These are phyloP conservation scores for Corythornis vintsioides DNA, from an alignment of 2,113 vertebrate genomes.

Conservation along the genomic window DNA sequence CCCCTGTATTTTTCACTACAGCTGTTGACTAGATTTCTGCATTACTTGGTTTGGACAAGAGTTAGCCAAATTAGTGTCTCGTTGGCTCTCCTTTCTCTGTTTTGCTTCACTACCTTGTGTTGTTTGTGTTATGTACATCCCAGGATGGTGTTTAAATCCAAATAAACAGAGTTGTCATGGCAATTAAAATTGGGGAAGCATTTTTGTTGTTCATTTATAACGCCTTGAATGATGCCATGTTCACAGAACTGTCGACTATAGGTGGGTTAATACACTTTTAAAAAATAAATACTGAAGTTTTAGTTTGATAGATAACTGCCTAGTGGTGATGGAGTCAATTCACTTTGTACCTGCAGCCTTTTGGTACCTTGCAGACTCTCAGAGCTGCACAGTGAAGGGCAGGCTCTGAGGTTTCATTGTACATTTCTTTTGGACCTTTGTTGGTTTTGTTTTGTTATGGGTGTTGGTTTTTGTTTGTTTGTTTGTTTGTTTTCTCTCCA, in stretches of 20 bases:
- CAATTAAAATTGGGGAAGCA: background rate
- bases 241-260: background rate
- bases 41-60: background rate
- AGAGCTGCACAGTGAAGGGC: rapidly evolving
- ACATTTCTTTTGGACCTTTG: background rate
- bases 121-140: background rate
- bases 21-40: background rate
- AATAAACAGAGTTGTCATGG: conserved; percentile 43
- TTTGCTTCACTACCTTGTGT: background rate
- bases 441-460: background rate
- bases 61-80: background rate
- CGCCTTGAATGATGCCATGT: background rate
- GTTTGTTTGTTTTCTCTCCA: background rate
- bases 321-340: background rate
- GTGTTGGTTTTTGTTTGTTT: background rate
- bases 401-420: background rate
- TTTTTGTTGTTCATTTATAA: background rate
- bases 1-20: background rate
- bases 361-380: background rate
- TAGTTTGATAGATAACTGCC: background rate
- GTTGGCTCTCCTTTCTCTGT: background rate
- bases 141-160: conserved; percentile 24
- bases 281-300: background rate
- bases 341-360: background rate
- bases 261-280: background rate